Evolutionary conservation across 2,888 invertebrate genomes (phyloP).

Genomic region (Drosophila lacicola): DNA sequence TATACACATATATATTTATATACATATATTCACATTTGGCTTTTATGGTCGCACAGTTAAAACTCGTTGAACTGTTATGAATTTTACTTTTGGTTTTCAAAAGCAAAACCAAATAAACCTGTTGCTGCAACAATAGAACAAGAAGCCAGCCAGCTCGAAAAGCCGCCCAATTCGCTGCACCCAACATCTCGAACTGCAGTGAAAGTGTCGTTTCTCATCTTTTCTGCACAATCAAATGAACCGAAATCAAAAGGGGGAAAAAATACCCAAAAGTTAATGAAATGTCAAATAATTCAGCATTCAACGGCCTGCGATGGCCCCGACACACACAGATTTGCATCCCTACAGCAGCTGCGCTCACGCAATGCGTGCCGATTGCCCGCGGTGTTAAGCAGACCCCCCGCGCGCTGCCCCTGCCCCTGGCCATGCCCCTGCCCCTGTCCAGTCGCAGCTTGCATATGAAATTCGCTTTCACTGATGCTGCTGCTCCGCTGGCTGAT

Average conservation of each 20-base stretch:
- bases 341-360: conserved; percentile 49
- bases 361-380: conserved; percentile 58
- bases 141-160: conserved; percentile 8
- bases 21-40: conserved; percentile 57
- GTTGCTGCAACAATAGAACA: conserved; percentile 68
- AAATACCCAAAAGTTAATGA: conserved; percentile 64
- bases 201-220: conserved; percentile 77
- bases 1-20: conserved; percentile 29
- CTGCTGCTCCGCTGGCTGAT: conserved; percentile 43
- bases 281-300: conserved; percentile 77
- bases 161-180: conserved; percentile 45
- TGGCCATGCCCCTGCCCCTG: neutral
- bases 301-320: conserved; percentile 37
- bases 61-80: conserved; percentile 71
- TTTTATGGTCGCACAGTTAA: conserved; percentile 52
- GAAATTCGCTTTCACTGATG: conserved; percentile 74
- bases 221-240: conserved; percentile 35
- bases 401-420: neutral
- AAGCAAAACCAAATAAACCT: conserved; percentile 54
- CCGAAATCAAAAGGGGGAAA: conserved; percentile 14
- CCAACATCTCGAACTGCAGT: conserved; percentile 47
- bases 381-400: neutral
- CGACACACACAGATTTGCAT: conserved; percentile 48
- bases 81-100: conserved; percentile 70
- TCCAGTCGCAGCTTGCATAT: conserved; percentile 43